A percentile compares a stretch with the other conserved stretches of the same genome.
phyloP scores from a whole-genome alignment of 2,888 invertebrate species.

The Smittia sp. region DNA sequence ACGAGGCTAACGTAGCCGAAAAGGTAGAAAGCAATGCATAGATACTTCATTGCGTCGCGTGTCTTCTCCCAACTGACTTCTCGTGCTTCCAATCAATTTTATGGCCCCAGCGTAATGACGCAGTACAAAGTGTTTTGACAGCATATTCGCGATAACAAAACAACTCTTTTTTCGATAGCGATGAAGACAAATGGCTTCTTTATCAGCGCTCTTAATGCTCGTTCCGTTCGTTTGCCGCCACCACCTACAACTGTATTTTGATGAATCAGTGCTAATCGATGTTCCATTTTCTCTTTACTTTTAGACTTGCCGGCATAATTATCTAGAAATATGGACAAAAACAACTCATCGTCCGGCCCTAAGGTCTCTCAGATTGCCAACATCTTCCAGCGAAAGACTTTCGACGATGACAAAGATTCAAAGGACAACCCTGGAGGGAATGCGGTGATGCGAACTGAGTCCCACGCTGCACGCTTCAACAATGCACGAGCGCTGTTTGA shows the following conservation, averaged over 20 bases:
- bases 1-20: background rate
- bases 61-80: no score
- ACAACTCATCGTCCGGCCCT: conserved; percentile 56
- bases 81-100: background rate
- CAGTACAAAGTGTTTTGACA: background rate
- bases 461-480: conserved; percentile 86
- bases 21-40: background rate
- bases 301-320: background rate
- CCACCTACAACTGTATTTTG: background rate
- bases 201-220: background rate
- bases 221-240: no score
- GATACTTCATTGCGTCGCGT: no score
- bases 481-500: conserved; percentile 89
- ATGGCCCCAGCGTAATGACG: background rate
- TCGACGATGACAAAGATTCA: conserved; percentile 54
- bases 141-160: background rate
- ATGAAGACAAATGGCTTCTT: background rate
- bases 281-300: background rate
- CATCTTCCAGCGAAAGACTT: conserved; percentile 76
- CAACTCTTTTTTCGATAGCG: background rate
- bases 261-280: background rate
- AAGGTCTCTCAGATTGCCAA: conserved; percentile 91
- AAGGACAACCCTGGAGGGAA: conserved; percentile 56
- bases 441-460: conserved; percentile 80
- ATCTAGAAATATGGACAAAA: conserved; percentile 42